Evolutionary conservation across 2,888 invertebrate genomes (phyloP).

Genomic region (Hemicrepidius hirtus): DNA sequence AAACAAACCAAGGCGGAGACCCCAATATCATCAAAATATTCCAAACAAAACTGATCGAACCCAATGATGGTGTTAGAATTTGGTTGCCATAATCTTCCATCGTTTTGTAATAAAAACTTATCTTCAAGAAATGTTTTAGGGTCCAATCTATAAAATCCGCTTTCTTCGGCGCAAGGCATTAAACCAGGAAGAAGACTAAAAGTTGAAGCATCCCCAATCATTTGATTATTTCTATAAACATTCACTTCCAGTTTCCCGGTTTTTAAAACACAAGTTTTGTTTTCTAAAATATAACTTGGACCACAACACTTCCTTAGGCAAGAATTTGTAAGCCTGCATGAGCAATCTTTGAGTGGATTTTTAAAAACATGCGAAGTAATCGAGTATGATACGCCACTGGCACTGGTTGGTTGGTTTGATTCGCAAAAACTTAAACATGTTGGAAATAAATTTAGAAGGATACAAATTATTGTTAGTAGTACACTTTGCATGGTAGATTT

Average conservation of each 20-base stretch:
- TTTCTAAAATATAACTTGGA: slow-evolving; percentile 8
- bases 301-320: slow-evolving; percentile 40
- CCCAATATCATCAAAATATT: slow-evolving; percentile 48
- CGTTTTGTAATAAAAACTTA: background rate
- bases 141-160: slow-evolving; percentile 9
- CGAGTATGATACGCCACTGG: too few species aligned
- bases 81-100: slow-evolving; percentile 22
- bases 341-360: too few species aligned
- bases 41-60: slow-evolving; percentile 44
- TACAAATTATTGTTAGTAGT: too few species aligned
- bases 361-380: too few species aligned
- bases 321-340: too few species aligned
- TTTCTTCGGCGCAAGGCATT: slow-evolving; percentile 1
- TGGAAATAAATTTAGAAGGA: too few species aligned
- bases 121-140: slow-evolving; percentile 11
- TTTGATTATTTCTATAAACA: background rate
- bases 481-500: too few species aligned
- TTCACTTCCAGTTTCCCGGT: background rate
- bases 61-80: background rate
- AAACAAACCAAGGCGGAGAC: slow-evolving; percentile 30
- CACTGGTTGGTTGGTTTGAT: too few species aligned
- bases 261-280: slow-evolving; percentile 27
- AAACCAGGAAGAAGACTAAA: background rate
- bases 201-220: background rate
- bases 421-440: too few species aligned